Base-by-base conservation (phyloP, 2,888 invertebrate genomes). In the Pristionchus fissidentatus region DNA sequence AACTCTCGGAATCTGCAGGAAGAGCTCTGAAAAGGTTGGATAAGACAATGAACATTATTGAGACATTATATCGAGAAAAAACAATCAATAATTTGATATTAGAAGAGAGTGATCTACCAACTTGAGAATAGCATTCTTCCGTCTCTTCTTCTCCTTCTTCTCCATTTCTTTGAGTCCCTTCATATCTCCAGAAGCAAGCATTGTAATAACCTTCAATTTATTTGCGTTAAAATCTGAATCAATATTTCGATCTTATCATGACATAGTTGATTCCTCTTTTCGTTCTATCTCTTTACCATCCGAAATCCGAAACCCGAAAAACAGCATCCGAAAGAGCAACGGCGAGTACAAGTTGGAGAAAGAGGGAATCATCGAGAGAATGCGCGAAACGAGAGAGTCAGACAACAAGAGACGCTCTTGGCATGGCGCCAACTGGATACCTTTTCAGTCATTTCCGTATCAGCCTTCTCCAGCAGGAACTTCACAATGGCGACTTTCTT, bases 401-500 rank as follows among this genome's bases (percentile, higher is more conserved):
- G 15, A 10, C 46, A 7, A 46, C 15, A 10, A 7, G 8, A 46
- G 7, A 7, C 7, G 7, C 46, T 22, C 22, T 55, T 8, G 8
- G 55, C 15, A 55, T 22, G 55, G 55, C n/a, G n/a, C n/a, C n/a
- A n/a, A n/a, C n/a, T n/a, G n/a, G n/a, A n/a, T n/a, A 81, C 73
- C 83, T 73, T 83, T 52, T 83, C 83, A 35, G 83, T 83, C 35
- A 46, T 83, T 15, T 32, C 73, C 10, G 70, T 41, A 73, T 83
- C 73, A n/a, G 83, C 83, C 26, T 83, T 73, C 55, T 83, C 83
- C 22, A 83, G 83, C 8, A 83, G 73, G 73, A 83, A 83, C 38
- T 83, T 83, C 8, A 83, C 83, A 41, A 83, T 83, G 70, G 83
- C 83, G 22, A 83, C 83, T 41, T 83, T 83, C 32, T 52, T 83